Evolutionary conservation across 2,113 vertebrate species (phyloP).

Genomic region (Gopherus evgoodei): DNA sequence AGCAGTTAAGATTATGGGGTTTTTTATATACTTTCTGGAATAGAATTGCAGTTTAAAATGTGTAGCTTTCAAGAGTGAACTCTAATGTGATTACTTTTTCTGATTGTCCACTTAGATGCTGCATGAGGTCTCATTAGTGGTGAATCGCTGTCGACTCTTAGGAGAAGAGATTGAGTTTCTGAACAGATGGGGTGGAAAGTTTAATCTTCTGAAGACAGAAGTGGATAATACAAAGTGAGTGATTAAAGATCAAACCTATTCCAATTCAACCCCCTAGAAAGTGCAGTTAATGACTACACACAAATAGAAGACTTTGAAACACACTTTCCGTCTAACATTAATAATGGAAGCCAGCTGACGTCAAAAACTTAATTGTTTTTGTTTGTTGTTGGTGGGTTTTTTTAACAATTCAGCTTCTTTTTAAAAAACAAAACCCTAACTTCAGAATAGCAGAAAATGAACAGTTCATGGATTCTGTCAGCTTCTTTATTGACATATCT

Average conservation of each 20-base stretch:
- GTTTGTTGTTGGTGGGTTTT: neutral
- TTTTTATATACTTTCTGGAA: neutral
- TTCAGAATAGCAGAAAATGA: neutral
- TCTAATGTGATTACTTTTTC: neutral
- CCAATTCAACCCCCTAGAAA: neutral
- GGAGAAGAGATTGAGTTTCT: slow-evolving; percentile 84
- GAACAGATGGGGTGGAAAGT: slow-evolving; percentile 83
- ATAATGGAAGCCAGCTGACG: neutral
- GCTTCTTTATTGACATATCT: neutral
- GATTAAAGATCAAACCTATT: neutral
- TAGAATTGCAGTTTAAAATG: neutral
- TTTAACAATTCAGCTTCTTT: neutral
- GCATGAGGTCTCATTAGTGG: slow-evolving; percentile 78
- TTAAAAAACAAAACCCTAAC: neutral
- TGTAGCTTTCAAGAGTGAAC: accelerated
- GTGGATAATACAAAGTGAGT: slow-evolving; percentile 80
- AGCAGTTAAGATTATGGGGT: neutral
- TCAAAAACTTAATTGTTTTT: neutral
- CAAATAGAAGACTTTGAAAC: neutral
- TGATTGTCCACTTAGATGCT: slow-evolving; percentile 74
- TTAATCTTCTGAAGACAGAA: slow-evolving; percentile 75
- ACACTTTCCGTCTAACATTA: accelerated
- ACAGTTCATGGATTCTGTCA: neutral
- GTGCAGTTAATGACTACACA: neutral
- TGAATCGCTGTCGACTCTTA: slow-evolving; percentile 75